These are phyloP conservation scores for Drosophila jambulina DNA, from an alignment of 1,140 invertebrate species.

Conservation along the genomic window DNA sequence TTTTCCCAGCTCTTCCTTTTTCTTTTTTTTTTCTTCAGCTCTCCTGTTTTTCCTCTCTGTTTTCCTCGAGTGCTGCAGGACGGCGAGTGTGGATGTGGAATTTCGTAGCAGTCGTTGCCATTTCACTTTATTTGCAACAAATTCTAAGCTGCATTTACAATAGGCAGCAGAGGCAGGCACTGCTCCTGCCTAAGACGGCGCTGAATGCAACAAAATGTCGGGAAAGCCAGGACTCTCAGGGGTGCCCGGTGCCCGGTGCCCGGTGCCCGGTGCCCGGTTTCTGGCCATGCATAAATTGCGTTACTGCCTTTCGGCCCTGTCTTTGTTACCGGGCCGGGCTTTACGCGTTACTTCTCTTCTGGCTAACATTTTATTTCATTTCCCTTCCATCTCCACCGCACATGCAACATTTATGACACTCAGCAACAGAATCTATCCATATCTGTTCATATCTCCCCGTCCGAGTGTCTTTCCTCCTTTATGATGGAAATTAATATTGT, in stretches of 20 bases:
- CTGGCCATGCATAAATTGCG: slow-evolving; percentile 77
- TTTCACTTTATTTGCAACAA: slow-evolving; percentile 82
- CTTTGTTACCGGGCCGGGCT: slow-evolving; percentile 56
- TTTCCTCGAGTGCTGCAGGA: not conserved
- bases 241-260: slow-evolving; percentile 14
- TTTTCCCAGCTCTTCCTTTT: slow-evolving; percentile 37
- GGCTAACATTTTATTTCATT: slow-evolving; percentile 79
- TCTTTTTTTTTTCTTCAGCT: not conserved
- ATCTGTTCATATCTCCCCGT: not conserved
- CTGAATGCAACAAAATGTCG: slow-evolving; percentile 70
- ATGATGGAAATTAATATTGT: slow-evolving; percentile 79
- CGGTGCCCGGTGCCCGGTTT: slow-evolving; percentile 19
- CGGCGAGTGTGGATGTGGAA: slow-evolving; percentile 53
- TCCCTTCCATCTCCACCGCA: slow-evolving; percentile 14
- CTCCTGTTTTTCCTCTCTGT: slow-evolving; percentile 8
- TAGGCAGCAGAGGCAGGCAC: slow-evolving; percentile 36
- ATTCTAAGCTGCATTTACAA: slow-evolving; percentile 82
- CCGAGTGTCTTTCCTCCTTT: slow-evolving; percentile 17
- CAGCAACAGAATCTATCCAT: slow-evolving; percentile 30
- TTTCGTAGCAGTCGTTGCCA: slow-evolving; percentile 75
- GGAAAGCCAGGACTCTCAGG: slow-evolving; percentile 6
- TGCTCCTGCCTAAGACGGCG: slow-evolving; percentile 1
- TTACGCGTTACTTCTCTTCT: slow-evolving; percentile 72
- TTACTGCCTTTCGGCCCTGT: slow-evolving; percentile 68
- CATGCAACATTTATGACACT: slow-evolving; percentile 75